A percentile compares a stretch with the other conserved stretches of the same genome.
Evolutionary conservation across 2,797 vertebrate species (phyloP).

Genomic region (Arvicola amphibius): DNA sequence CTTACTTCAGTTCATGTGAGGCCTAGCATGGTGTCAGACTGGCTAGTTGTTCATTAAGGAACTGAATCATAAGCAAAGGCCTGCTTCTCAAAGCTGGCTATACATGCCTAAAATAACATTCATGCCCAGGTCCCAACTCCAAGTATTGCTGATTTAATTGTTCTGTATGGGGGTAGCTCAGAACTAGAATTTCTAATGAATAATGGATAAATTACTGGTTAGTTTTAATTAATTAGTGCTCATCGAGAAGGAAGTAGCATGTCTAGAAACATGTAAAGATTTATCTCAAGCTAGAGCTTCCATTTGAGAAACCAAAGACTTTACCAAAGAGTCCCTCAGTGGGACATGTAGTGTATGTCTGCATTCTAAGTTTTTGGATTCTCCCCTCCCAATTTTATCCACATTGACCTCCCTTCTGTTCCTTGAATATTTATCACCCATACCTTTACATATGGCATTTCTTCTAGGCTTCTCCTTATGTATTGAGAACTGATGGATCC

Average conservation of each 20-base stretch:
- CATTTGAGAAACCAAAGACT: constrained; percentile 26
- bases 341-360: background rate
- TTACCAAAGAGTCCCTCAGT: constrained; percentile 1
- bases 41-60: constrained; percentile 14
- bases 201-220: constrained; percentile 33
- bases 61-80: background rate
- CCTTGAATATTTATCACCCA: background rate
- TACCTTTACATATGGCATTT: background rate
- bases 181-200: constrained; percentile 36
- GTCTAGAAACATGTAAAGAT: constrained; percentile 57
- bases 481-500: background rate
- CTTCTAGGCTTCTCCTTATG: background rate
- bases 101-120: background rate
- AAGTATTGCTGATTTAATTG: constrained; percentile 42
- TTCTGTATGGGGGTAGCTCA: background rate
- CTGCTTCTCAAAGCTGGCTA: constrained; percentile 48
- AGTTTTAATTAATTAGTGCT: constrained; percentile 37
- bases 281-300: constrained; percentile 24
- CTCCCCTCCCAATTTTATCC: background rate
- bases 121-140: background rate
- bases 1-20: background rate
- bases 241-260: background rate
- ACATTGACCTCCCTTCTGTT: background rate
- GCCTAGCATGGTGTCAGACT: background rate
- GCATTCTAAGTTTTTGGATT: background rate